Conservation (phyloP, 2,888 invertebrate genomes). For the Ophioninae sp. region DNA sequence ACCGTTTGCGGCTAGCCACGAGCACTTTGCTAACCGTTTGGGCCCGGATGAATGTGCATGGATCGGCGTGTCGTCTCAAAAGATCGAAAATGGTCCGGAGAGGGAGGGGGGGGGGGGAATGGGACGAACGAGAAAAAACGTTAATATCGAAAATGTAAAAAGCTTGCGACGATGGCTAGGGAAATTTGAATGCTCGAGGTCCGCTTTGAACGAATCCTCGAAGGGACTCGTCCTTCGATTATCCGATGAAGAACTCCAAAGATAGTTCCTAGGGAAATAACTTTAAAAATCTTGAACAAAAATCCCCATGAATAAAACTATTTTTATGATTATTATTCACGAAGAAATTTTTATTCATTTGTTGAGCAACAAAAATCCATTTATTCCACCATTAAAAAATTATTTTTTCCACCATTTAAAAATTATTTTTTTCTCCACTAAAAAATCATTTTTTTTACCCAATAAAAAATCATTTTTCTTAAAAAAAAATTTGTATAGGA, state of each 20-base stretch:
- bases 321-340: not conserved
- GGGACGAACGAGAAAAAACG: not conserved
- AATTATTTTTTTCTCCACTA: no score
- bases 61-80: not conserved
- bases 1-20: constrained; percentile 4
- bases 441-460: no score
- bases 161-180: not conserved
- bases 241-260: not conserved
- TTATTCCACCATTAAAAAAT: no score
- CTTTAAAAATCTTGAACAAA: not conserved
- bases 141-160: constrained; percentile 1
- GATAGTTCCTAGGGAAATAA: not conserved
- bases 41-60: not conserved
- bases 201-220: not conserved
- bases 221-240: not conserved
- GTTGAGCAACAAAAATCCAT: no score
- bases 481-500: no score
- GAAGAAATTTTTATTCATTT: no score
- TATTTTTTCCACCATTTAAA: no score
- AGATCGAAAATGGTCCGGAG: not conserved
- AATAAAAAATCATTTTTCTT: no score
- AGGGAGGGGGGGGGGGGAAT: not conserved
- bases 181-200: not conserved
- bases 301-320: no score
- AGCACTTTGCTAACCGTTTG: constrained; percentile 16